Evolutionary conservation across 2,888 invertebrate species (phyloP), one percentile per base, ranked within the genome.

Genomic region (Nysson spinosus): DNA sequence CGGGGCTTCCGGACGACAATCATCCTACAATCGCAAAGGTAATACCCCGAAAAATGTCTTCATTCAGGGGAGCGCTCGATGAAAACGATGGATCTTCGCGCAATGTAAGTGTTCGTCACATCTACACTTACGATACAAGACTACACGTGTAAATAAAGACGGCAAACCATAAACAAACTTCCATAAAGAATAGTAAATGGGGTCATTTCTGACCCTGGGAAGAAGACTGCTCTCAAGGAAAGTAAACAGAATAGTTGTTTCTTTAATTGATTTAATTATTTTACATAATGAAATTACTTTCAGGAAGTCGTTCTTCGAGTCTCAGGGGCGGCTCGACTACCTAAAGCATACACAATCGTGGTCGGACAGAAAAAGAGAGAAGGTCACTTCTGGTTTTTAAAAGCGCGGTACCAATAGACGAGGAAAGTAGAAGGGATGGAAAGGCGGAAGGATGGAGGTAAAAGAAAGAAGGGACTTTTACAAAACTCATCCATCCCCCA

Each of bases 1-100:
- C 85, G 85, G 87, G 87, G 87, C 83, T 84, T 75, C 77, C 80
- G 76, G 81, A 83, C 82, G 85, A 84, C 87, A 86, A 85, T 87
- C 85, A 85, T 80, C 81, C 83, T 69, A 78, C 83, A 80, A 86
- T 86, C 85, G 85, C 81, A 80, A n/a, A 80, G 84, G 83, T 86
- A 86, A 86, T 87, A 83, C 83, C 75, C 80, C 83, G 76, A 78
- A 82, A 85, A 83, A 87, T 78, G 81, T 85, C 87, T 87, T 84
- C 85, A 85, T 86, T 57, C 70, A 72, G 39, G 57, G 63, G 57
- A 43, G 54, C 62, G 54, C 43, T 50, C 35, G 60, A 75, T 69
- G 76, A 75, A 71, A 77, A 69, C 61, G 66, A 40, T 56, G 58
- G 67, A 69, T 61, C n/a, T n/a, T n/a, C n/a, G n/a, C n/a, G n/a